Evolutionary conservation across 2,888 invertebrate genomes (phyloP), one percentile per base, ranked within the genome.

Genomic region (Tromatobia lineatoria): DNA sequence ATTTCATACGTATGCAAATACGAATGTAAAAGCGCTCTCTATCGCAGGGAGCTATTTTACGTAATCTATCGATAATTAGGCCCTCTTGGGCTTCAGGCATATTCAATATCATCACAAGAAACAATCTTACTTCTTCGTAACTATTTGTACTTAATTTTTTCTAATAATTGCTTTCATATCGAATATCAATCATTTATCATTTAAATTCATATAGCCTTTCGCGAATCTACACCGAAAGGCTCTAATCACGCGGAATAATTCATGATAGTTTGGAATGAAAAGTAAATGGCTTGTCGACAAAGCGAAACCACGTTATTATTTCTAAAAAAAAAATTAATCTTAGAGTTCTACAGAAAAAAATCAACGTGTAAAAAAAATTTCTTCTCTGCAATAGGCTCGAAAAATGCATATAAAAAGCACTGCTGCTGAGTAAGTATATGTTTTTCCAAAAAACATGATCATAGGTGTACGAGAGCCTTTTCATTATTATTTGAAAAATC

Each of bases 81-180:
- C 50, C 50, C 18, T 15, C 38, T 29, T 45, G 82, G 50, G 50
- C 8, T 50, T 59, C 81, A 73, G 59, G 78, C 74, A 70, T 66
- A 81, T 71, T 71, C 54, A 81, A 57, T 71, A 70, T 57, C 6
- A 80, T 69, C 52, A 70, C 67, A 83, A 79, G 59, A 82, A 61
- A 82, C 57, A 74, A 82, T 82, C 73, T 70, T 75, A 61, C 11
- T 54, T 69, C 76, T 38, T 80, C 71, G 20, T 86, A 47, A 67
- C 85, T 88, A 83, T 91, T 90, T 91, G 91, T 90, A 91, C 90
- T 91, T 86, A 86, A 87, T 85, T 87, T 87, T 61, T 64, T 86
- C 73, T 87, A 88, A 82, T 86, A 80, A 69, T 81, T 88, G 87
- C 87, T 84, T 78, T 86, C 71, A 61, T 80, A 88, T 86, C 71